Conservation (phyloP, 2,113 vertebrate species). For the Cromileptes altivelis region DNA sequence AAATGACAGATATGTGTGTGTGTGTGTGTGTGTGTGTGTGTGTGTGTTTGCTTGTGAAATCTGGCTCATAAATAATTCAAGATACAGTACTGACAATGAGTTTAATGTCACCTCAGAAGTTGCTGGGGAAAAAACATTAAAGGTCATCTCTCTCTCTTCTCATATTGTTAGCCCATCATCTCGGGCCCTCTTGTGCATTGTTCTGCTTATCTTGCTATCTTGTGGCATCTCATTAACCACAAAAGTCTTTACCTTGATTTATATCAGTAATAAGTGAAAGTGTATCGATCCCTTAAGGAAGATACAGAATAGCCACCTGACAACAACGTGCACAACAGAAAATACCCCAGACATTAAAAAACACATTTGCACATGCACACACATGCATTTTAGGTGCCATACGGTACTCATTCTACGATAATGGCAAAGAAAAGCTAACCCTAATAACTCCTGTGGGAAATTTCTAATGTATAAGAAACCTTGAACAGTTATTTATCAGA, state of each 20-base stretch:
- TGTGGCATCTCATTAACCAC: slow-evolving; percentile 38
- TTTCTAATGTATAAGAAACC: not conserved
- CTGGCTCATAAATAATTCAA: slow-evolving; percentile 29
- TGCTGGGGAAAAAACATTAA: slow-evolving; percentile 1
- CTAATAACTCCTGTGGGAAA: not conserved
- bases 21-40: not conserved
- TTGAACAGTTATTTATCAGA: not conserved
- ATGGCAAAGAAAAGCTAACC: not conserved
- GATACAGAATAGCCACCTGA: slow-evolving; percentile 20
- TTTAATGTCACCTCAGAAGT: slow-evolving; percentile 27
- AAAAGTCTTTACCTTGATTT: slow-evolving; percentile 54
- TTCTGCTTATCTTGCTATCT: slow-evolving; percentile 39
- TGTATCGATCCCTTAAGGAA: slow-evolving; percentile 55
- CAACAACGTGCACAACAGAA: not conserved
- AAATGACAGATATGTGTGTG: not conserved
- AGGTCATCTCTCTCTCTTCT: slow-evolving; percentile 16
- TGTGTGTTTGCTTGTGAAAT: not conserved
- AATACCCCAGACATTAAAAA: not conserved
- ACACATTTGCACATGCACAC: not conserved
- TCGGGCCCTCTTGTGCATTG: slow-evolving; percentile 6
- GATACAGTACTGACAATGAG: slow-evolving; percentile 8
- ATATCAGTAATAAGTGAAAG: slow-evolving; percentile 45
- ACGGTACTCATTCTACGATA: not conserved
- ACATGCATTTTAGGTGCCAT: not conserved
- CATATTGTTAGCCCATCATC: slow-evolving; percentile 24